Base-by-base conservation (phyloP, 2,797 vertebrate species). In the Heliangelus exortis region DNA sequence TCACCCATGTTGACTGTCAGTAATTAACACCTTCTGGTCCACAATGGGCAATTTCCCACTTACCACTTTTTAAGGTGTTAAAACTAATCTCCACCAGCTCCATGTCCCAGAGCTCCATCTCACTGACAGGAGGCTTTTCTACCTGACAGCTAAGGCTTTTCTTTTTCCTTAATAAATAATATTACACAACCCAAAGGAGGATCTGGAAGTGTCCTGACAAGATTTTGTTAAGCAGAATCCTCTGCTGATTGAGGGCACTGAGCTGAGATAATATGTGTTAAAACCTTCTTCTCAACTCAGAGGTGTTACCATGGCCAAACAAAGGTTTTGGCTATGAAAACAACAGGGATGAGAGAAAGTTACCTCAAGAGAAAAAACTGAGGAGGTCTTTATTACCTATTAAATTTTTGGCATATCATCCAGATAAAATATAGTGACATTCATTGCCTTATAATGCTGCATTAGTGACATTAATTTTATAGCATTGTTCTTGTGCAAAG, bases 1-100 rank as follows among this genome's bases (percentile, higher is more conserved):
- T 73, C 55, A 88, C 34, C 76, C 76, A 7, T 66, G 58, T 79
- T 89, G 89, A 89, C 76, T 94, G 55, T 72, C 57, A 75, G 73
- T 72, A 96, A 96, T 96, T 96, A 96, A 81, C 92, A 90, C 92
- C 87, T 94, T 92, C 87, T 94, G 84, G 84, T 76, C 69, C 89
- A 86, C 84, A 53, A 48, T 17, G 79, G 79, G 89, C 76, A 73
- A 68, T 66, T 93, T 93, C 84, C 69, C 51, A 67, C 82, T 92
- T 50, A 36, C 48, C 81, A 73, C 51, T 94, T 96, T 95, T 93
- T 89, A 85, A 94, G 51, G 87, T 92, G 95, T 47, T 94, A 94
- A 95, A 95, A 84, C 41, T 63, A 65, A 95, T 91, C 69, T 93
- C 69, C 36, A 85, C 54, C 66, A 92, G 50, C 79, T 63, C 43